phyloP scores from a whole-genome alignment of 1,140 invertebrate genomes.

The Leptinotarsa lineolata region DNA sequence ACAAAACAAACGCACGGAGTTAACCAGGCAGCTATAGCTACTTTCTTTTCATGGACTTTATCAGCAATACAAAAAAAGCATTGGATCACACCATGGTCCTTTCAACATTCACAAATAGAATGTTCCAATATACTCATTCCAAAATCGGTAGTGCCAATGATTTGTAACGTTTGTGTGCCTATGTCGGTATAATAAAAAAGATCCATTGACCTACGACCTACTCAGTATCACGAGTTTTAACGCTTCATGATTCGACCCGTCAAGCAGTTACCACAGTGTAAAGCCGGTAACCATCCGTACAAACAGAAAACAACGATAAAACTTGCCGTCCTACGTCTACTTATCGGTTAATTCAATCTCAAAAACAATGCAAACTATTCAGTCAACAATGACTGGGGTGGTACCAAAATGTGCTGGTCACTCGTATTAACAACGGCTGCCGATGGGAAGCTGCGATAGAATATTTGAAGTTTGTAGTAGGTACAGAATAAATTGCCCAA shows the following conservation, averaged over 20 bases:
- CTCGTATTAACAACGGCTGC: constrained; percentile 5
- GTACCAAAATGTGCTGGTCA: not conserved
- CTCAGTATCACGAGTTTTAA: not conserved
- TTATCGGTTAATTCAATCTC: not conserved
- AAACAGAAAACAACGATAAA: constrained; percentile 2
- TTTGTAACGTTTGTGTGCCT: too few species aligned
- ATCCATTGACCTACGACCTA: too few species aligned
- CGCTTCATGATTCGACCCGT: not conserved
- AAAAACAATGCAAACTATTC: not conserved
- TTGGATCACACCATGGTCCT: too few species aligned
- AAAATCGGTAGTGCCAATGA: too few species aligned
- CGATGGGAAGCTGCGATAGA: not conserved
- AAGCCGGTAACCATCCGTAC: not conserved
- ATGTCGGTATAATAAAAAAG: too few species aligned
- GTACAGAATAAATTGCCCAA: too few species aligned
- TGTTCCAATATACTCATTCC: too few species aligned
- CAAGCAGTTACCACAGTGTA: not conserved
- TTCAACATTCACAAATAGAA: too few species aligned
- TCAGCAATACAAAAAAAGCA: too few species aligned
- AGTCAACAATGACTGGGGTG: constrained; percentile 2
- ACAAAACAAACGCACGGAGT: too few species aligned
- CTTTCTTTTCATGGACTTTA: too few species aligned
- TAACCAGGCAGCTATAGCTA: too few species aligned
- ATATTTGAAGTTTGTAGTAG: not conserved
- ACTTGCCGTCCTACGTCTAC: not conserved